Conservation (phyloP, 2,113 vertebrate species). For the Gadus macrocephalus region DNA sequence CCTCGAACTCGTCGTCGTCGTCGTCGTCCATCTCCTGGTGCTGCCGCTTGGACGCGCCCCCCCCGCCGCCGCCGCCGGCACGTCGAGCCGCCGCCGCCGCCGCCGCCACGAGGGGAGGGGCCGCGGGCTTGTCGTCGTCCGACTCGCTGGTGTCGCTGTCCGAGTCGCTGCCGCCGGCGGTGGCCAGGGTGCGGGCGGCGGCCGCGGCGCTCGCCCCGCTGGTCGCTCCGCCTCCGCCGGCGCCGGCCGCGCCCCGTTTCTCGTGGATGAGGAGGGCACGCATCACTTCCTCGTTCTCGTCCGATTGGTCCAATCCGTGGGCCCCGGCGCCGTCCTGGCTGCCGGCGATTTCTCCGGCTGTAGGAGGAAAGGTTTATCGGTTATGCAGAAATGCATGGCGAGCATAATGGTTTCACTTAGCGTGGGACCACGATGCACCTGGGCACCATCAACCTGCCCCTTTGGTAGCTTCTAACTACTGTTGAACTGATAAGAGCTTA, state of each 20-base stretch:
- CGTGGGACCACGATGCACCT: no score
- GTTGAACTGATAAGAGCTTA: no score
- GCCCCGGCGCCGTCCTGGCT: conserved; percentile 64
- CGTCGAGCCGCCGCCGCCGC: conserved; percentile 81
- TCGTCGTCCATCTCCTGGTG: conserved; percentile 77
- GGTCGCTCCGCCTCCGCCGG: conserved; percentile 34
- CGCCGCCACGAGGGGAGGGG: conserved; percentile 49
- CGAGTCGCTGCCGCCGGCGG: conserved; percentile 83
- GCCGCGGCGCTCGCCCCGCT: conserved; percentile 42
- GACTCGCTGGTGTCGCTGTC: conserved; percentile 98
- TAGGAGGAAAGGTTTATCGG: background rate
- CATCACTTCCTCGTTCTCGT: conserved; percentile 98
- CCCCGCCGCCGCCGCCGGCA: conserved; percentile 68
- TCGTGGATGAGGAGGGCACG: conserved; percentile 94
- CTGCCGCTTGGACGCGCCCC: conserved; percentile 42
- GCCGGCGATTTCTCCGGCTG: conserved; percentile 66
- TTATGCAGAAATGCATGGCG: no score
- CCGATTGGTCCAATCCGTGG: conserved; percentile 64
- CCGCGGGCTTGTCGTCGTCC: conserved; percentile 49
- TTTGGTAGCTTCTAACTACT: no score
- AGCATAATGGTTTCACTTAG: no score
- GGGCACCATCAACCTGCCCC: background rate
- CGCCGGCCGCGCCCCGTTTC: conserved; percentile 75
- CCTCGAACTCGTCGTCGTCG: conserved; percentile 91
- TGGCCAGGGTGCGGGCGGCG: conserved; percentile 46